These are phyloP conservation scores for Nemapogon koenigi DNA, from an alignment of 2,888 invertebrate species.

Conservation along the genomic window DNA sequence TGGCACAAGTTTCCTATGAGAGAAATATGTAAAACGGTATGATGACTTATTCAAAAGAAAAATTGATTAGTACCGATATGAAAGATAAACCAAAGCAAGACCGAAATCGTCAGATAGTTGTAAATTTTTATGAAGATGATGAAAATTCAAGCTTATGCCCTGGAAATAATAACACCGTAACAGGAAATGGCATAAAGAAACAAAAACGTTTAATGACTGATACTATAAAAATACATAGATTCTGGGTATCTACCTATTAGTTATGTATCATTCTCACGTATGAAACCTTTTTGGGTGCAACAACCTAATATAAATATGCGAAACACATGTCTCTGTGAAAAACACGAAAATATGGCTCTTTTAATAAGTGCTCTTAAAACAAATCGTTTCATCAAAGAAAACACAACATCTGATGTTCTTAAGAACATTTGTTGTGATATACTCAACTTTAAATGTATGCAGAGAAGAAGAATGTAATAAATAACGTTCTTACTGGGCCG, in stretches of 20 bases:
- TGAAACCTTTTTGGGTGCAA: constrained; percentile 12
- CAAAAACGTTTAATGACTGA: constrained; percentile 13
- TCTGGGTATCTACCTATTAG: constrained; percentile 12
- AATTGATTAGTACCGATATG: too few species aligned
- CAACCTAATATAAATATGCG: constrained; percentile 9
- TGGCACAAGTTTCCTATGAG: constrained; percentile 10
- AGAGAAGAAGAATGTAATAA: constrained; percentile 13
- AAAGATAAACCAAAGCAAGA: constrained; percentile 9
- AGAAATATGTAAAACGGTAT: constrained; percentile 10
- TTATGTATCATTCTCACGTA: too few species aligned
- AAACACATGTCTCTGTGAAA: constrained; percentile 14
- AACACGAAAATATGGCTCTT: constrained; percentile 12
- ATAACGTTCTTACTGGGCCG: constrained; percentile 10
- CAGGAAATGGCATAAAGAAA: constrained; percentile 15
- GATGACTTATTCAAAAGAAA: neutral
- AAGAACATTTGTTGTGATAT: constrained; percentile 12
- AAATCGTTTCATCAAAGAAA: constrained; percentile 11
- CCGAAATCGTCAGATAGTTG: constrained; percentile 3
- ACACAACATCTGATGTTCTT: constrained; percentile 10
- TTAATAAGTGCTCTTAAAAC: constrained; percentile 9
- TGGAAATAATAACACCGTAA: constrained; percentile 11
- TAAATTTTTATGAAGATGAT: constrained; percentile 13
- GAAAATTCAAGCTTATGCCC: constrained; percentile 13
- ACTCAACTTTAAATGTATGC: constrained; percentile 10
- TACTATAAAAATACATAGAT: constrained; percentile 13